A percentile compares a stretch with the other conserved stretches of the same genome.
Conservation (phyloP, 2,888 invertebrate species). For the Antheraea assamensis region DNA sequence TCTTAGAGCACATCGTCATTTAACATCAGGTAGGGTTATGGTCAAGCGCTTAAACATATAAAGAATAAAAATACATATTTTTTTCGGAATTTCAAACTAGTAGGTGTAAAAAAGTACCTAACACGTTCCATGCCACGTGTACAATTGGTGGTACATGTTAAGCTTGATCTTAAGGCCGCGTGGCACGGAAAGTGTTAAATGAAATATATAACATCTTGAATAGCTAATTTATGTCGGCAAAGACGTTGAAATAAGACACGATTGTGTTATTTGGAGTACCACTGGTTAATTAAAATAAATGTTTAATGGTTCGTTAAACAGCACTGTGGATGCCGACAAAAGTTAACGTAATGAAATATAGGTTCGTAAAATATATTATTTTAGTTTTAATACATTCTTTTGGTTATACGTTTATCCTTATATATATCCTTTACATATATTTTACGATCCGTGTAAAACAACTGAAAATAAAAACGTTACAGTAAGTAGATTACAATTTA, state of each 20-base stretch:
- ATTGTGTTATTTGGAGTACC: background rate
- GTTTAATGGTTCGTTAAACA: background rate
- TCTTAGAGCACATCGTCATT: too few relatives aligned
- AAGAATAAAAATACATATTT: too few relatives aligned
- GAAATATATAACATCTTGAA: background rate
- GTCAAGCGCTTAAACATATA: too few relatives aligned
- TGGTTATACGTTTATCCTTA: background rate
- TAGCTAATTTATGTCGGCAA: background rate
- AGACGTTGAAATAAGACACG: background rate
- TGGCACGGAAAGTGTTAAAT: too few relatives aligned
- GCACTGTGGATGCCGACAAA: background rate
- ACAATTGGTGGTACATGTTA: too few relatives aligned
- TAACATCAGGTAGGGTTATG: too few relatives aligned
- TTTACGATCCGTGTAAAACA: background rate
- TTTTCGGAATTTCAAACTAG: too few relatives aligned
- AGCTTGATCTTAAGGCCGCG: too few relatives aligned
- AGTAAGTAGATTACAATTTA: background rate
- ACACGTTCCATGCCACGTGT: too few relatives aligned
- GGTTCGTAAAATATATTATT: background rate
- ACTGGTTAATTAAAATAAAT: background rate
- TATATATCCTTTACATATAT: background rate
- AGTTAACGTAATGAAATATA: background rate
- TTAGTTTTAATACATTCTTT: background rate
- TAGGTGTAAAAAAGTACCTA: too few relatives aligned
- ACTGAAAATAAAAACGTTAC: background rate